phyloP scores from a whole-genome alignment of 2,888 invertebrate genomes.

The Suillia variegata region DNA sequence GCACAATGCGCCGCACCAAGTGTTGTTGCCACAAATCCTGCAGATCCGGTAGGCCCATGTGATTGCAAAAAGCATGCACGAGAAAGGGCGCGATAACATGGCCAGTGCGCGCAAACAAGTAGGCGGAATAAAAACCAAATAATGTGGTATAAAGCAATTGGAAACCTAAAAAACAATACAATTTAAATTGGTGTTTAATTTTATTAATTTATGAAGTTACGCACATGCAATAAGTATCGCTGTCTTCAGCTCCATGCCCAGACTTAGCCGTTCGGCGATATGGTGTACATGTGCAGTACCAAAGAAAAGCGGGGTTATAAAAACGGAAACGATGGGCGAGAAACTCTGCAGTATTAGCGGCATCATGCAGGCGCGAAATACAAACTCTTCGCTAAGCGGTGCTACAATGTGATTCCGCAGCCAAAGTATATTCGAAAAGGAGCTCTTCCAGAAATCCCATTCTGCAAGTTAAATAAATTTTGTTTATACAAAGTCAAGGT shows the following conservation, averaged over 20 bases:
- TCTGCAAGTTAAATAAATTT: constrained; percentile 62
- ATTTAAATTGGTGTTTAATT: too few relatives aligned
- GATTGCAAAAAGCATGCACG: constrained; percentile 94
- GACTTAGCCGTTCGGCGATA: constrained; percentile 77
- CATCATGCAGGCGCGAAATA: constrained; percentile 94
- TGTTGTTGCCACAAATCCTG: constrained; percentile 68
- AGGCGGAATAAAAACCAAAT: constrained; percentile 95
- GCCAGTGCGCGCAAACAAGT: constrained; percentile 85
- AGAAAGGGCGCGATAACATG: constrained; percentile 87
- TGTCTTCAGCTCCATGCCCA: constrained; percentile 72
- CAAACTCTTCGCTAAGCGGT: constrained; percentile 93
- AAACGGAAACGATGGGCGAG: constrained; percentile 74
- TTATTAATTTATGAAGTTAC: background rate
- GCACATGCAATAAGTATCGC: constrained; percentile 70
- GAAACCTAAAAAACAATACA: constrained; percentile 66
- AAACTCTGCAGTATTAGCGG: constrained; percentile 86
- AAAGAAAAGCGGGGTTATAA: constrained; percentile 88
- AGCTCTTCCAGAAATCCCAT: constrained; percentile 73
- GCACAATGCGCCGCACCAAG: constrained; percentile 66
- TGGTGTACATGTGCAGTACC: constrained; percentile 95
- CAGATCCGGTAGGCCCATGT: constrained; percentile 94
- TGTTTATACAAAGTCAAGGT: background rate
- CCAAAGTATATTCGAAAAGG: constrained; percentile 79
- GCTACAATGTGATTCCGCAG: constrained; percentile 88
- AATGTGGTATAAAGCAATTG: constrained; percentile 90